Conservation (phyloP, 64 coral and sea anemone species). For the Stichodactyla helianthus region DNA sequence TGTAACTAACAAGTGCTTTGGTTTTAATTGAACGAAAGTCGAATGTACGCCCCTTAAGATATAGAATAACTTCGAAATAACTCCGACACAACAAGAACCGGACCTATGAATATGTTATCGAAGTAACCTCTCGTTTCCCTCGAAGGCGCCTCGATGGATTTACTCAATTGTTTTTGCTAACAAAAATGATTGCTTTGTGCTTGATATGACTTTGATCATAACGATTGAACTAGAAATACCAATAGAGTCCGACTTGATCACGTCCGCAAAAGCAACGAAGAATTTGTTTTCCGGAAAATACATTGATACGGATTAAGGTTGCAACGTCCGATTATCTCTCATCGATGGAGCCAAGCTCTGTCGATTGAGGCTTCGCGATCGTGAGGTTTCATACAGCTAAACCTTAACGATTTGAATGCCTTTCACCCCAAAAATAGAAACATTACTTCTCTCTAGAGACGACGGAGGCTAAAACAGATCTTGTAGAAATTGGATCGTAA, state of each 20-base stretch:
- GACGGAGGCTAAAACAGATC: background rate
- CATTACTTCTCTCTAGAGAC: background rate
- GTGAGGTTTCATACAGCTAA: slow-evolving; percentile 6
- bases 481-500: background rate
- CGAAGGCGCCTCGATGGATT: background rate
- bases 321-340: background rate
- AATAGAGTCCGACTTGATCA: background rate
- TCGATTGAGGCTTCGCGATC: background rate
- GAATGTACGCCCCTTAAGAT: background rate
- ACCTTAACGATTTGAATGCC: background rate
- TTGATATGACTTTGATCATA: background rate
- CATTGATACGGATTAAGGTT: slow-evolving; percentile 6
- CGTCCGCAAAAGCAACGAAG: background rate
- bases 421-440: background rate
- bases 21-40: background rate
- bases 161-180: background rate
- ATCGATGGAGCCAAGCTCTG: background rate
- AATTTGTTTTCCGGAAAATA: background rate
- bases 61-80: background rate
- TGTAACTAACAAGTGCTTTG: background rate
- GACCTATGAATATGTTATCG: no score
- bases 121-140: background rate
- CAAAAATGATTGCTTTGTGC: background rate
- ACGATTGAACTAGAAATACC: background rate
- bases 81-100: no score